A percentile compares a stretch with the other conserved stretches of the same genome.
These are phyloP conservation scores for Colostygia pectinataria DNA, from an alignment of 2,888 invertebrate species.

Conservation along the genomic window DNA sequence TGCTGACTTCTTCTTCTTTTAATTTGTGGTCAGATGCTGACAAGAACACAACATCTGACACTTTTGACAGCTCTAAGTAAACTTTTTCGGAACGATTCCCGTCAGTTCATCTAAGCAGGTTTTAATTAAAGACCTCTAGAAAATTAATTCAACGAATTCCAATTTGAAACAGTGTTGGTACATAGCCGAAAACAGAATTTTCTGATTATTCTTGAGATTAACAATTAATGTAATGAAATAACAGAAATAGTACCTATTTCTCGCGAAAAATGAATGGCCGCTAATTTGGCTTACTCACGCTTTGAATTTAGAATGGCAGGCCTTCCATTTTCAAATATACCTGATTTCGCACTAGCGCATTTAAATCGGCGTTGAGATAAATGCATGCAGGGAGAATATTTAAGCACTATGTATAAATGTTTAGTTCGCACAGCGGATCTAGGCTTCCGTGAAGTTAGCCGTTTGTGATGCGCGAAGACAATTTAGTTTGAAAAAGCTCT, in stretches of 20 bases:
- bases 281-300: slow-evolving; percentile 46
- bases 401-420: too few relatives aligned
- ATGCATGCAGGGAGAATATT: too few relatives aligned
- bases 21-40: too few relatives aligned
- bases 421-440: too few relatives aligned
- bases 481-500: too few relatives aligned
- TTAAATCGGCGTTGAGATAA: neutral
- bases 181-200: neutral
- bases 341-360: slow-evolving; percentile 29
- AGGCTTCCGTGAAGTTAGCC: too few relatives aligned
- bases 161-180: neutral
- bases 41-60: too few relatives aligned
- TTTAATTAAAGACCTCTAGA: neutral
- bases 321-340: slow-evolving; percentile 47
- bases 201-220: slow-evolving; percentile 20
- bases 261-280: slow-evolving; percentile 43
- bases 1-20: too few relatives aligned
- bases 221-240: slow-evolving; percentile 38
- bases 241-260: slow-evolving; percentile 28
- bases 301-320: slow-evolving; percentile 34
- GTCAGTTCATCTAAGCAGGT: neutral
- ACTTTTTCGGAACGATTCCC: too few relatives aligned
- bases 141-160: too few relatives aligned
- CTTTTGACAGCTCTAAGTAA: too few relatives aligned
- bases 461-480: too few relatives aligned